A percentile compares a stretch with the other conserved stretches of the same genome.
Evolutionary conservation across 2,888 invertebrate species (phyloP).

Genomic region (Colostygia pectinataria): DNA sequence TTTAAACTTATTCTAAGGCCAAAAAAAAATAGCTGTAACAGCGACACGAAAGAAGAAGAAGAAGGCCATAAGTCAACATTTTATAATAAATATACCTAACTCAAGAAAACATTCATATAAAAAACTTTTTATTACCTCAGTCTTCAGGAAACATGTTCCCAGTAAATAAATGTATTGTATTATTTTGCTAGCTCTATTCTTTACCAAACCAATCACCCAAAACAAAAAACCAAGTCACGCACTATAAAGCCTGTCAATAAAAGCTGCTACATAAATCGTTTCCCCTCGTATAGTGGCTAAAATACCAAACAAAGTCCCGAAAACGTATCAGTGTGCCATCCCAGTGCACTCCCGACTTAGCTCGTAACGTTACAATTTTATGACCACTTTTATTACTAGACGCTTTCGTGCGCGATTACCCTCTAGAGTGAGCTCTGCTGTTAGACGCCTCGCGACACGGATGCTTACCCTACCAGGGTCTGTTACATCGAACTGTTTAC

Average conservation of each 20-base stretch:
- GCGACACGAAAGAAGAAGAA: too few relatives aligned
- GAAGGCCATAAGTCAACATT: too few relatives aligned
- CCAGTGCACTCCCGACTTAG: slow-evolving; percentile 74
- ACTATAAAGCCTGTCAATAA: slow-evolving; percentile 50
- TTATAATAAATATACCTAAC: too few relatives aligned
- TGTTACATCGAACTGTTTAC: slow-evolving; percentile 39
- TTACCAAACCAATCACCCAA: slow-evolving; percentile 23
- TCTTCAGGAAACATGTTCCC: slow-evolving; percentile 3
- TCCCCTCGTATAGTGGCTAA: slow-evolving; percentile 38
- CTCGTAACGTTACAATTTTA: slow-evolving; percentile 82
- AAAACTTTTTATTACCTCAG: not conserved
- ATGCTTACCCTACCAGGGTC: slow-evolving; percentile 48
- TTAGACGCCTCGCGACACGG: slow-evolving; percentile 66
- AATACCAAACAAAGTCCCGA: slow-evolving; percentile 56
- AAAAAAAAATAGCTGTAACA: too few relatives aligned
- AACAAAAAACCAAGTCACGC: slow-evolving; percentile 28
- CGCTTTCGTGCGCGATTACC: slow-evolving; percentile 83
- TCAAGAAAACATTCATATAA: too few relatives aligned
- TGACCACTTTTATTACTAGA: slow-evolving; percentile 80
- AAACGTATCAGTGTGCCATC: slow-evolving; percentile 77
- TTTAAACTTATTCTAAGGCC: too few relatives aligned
- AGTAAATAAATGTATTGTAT: slow-evolving; percentile 10
- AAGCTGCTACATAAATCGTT: slow-evolving; percentile 63
- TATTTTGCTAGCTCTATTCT: slow-evolving; percentile 15
- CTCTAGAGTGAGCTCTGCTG: slow-evolving; percentile 82